Evolutionary conservation across 2,797 vertebrate species (phyloP), one percentile per base, ranked within the genome.

Genomic region (Gadopsis marmoratus): DNA sequence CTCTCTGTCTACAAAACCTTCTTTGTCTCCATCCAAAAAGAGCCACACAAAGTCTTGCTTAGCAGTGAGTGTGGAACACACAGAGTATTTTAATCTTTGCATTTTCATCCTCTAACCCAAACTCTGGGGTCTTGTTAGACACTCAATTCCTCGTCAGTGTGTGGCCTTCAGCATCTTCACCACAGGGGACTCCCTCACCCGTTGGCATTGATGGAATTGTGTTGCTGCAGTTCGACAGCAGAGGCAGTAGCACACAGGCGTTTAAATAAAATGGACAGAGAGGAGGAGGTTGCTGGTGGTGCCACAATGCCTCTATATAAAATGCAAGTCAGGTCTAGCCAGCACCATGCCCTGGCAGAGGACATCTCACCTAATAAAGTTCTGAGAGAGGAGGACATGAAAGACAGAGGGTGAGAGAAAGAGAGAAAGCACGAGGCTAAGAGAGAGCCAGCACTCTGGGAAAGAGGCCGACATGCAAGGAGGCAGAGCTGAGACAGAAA

Each of bases 81-180:
- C 51, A 39, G 10, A 82, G 68, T 17, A 62, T 68, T 89, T 86
- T 91, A 91, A 91, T 92, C 63, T 79, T 72, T 76, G 37, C 63
- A 41, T 88, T 91, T 91, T 85, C 79, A 85, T 87, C n/a, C 82
- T 79, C 75, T 78, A 88, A 83, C 76, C 63, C 71, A 85, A 88
- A 88, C 90, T 93, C 86, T 78, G 78, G 90, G 87, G 85, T 86
- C 86, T 92, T 89, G 89, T 93, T 93, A 89, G 90, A 88, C 85
- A 86, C 69, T 81, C 83, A 87, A 86, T 92, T 88, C 68, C 54
- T 86, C 51, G 58, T 88, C 81, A 90, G 88, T 87, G 86, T 84
- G 77, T 56, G 64, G 55, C 81, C 66, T 65, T 81, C 70, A 83
- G 73, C 76, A 78, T 75, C 45, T 53, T 79, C 67, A 64, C 74